Base-by-base conservation (phyloP, 2,888 invertebrate genomes). In the Drosophila paracracens region DNA sequence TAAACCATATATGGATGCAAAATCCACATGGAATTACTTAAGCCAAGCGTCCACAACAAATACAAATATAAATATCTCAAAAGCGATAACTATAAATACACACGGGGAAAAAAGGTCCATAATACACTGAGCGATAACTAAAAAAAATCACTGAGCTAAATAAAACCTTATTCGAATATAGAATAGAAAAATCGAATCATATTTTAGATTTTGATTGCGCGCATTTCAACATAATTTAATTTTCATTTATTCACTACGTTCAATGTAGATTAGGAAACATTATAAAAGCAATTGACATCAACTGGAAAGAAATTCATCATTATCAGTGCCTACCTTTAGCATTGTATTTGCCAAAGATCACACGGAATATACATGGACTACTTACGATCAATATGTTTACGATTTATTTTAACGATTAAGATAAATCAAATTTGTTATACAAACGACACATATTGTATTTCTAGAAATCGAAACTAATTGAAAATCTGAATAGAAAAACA, bases 271-370 rank as follows among this genome's bases (percentile, higher is more conserved):
- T 31, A 10, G 4, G 4, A 38, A 54, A 38, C 38, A 13, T n/a
- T n/a, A 18, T 33, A 13, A 33, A 36, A 60, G 27, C 7, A 13
- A 35, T 65, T n/a, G 40, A 63, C 51, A 64, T 27, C 33, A 52
- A 65, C 4, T 35, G 29, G 11, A 52, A 65, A 52, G 35, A 50
- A 43, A 65, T 29, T 18, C 11, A 38, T 18, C 13, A 51, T 65
- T 64, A 65, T 65, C 65, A 51, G 38, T 21, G 21, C 51, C 52
- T 64, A 65, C 29, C 51, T 33, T 33, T 10, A 25, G 33, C 31
- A 46, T 4, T 25, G 18, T 10, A 7, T 31, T 31, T 50, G 50
- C 50, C 27, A 27, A 50, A 27, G 29, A n/a, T 51, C 29, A 51
- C 50, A 27, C 10, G 5, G n/a, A 11, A n/a, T 29, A 11, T 29